These are phyloP conservation scores for Dysidea cf. avara DNA, from an alignment of 37 sponge, comb jelly and placozoan species.

Conservation along the genomic window DNA sequence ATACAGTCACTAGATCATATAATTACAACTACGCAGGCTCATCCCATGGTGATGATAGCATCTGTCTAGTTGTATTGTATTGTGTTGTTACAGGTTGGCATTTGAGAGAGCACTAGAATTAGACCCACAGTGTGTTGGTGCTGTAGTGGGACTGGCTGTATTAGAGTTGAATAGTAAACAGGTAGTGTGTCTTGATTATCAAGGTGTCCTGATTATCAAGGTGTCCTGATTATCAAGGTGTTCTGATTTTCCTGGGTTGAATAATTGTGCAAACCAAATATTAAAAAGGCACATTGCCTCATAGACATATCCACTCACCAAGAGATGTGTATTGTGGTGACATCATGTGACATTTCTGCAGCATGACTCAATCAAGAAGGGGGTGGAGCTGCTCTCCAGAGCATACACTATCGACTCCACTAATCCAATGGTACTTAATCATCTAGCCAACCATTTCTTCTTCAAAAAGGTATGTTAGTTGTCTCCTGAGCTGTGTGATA, in stretches of 20 bases:
- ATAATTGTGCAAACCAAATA: no score
- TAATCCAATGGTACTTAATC: constrained; percentile 96
- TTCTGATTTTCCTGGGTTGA: background rate
- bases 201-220: no score
- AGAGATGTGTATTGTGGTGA: background rate
- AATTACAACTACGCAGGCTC: no score
- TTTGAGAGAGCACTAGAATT: constrained; percentile 85
- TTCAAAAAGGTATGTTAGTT: constrained; percentile 91
- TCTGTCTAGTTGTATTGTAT: background rate
- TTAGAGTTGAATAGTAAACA: constrained; percentile 82
- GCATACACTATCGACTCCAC: constrained; percentile 93
- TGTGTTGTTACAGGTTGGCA: constrained; percentile 49
- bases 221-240: no score
- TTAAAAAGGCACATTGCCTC: no score
- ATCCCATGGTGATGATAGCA: no score
- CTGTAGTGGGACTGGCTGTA: constrained; percentile 90
- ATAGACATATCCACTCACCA: background rate
- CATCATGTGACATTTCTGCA: no score
- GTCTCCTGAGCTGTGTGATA: constrained; percentile 5
- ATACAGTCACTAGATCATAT: no score
- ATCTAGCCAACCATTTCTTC: constrained; percentile 98
- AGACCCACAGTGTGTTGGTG: constrained; percentile 81
- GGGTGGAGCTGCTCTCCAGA: constrained; percentile 89
- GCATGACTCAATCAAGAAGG: constrained; percentile 88
- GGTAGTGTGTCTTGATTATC: no score